phyloP scores from a whole-genome alignment of 2,113 vertebrate species.

The Pseudopipra pipra region DNA sequence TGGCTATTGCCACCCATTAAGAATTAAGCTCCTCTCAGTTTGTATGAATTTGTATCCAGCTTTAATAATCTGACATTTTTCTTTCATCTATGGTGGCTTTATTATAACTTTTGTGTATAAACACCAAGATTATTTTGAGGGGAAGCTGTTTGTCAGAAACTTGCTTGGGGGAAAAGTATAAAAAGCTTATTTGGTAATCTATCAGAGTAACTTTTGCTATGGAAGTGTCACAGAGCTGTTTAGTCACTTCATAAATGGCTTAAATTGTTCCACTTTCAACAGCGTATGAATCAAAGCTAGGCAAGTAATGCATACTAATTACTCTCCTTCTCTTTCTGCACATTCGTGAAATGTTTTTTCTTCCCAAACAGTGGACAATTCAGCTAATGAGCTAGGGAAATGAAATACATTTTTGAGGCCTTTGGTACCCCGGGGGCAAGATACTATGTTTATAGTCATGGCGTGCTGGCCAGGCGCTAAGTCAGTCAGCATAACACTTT shows the following conservation, averaged over 20 bases:
- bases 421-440: not conserved
- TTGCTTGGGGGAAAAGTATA: not conserved
- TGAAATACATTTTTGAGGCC: not conserved
- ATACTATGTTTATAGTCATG: not conserved
- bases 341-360: not conserved
- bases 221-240: not conserved
- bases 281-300: not conserved
- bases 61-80: not conserved
- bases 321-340: not conserved
- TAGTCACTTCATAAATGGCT: constrained; percentile 20
- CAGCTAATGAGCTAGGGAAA: not conserved
- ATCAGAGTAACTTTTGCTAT: not conserved
- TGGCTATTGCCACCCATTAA: not conserved
- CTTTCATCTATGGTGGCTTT: not conserved
- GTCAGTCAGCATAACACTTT: rapidly evolving
- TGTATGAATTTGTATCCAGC: not conserved
- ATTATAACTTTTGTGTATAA: not conserved
- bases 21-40: not conserved
- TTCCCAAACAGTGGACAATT: not conserved
- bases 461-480: not conserved
- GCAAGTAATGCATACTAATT: constrained; percentile 42
- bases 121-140: not conserved
- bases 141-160: not conserved
- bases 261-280: constrained; percentile 12
- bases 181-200: not conserved